These are phyloP conservation scores for Pelusios castaneus DNA, from an alignment of 2,113 vertebrate species.

Conservation along the genomic window DNA sequence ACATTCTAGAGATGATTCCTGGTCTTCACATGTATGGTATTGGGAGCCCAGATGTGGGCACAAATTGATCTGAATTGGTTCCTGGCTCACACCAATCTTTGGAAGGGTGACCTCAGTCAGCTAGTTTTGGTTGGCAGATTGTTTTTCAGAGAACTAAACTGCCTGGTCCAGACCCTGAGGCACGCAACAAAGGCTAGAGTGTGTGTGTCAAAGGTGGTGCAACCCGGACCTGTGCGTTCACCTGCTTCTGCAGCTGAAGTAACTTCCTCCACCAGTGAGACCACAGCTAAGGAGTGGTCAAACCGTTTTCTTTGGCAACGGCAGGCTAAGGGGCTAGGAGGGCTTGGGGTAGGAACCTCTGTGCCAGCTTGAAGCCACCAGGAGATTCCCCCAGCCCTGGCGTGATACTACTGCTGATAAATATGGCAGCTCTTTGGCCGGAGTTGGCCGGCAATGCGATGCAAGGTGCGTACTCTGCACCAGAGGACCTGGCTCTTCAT, in stretches of 20 bases:
- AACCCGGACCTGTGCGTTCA: background rate
- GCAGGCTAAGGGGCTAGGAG: no score
- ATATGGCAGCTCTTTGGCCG: rapidly evolving
- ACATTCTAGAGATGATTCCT: no score
- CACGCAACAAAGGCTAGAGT: no score
- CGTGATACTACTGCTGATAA: background rate
- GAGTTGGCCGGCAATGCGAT: background rate
- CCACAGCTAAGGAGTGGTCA: background rate
- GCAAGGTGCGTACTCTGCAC: rapidly evolving
- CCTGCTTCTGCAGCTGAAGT: background rate
- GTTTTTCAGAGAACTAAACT: background rate
- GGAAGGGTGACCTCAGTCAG: background rate
- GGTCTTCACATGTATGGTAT: no score
- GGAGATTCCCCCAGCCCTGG: background rate
- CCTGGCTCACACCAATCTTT: no score
- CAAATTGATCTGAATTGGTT: no score
- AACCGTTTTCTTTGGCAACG: no score
- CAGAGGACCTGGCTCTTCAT: background rate
- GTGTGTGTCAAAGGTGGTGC: background rate
- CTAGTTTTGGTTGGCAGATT: background rate
- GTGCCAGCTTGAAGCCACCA: background rate
- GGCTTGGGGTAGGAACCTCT: background rate
- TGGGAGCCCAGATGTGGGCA: no score
- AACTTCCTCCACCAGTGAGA: background rate
- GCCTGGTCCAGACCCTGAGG: background rate